Percentiles rank a stretch among this genome's conserved stretches.
Evolutionary conservation across 1,140 invertebrate species (phyloP).

Genomic region (Bombus vancouverensis): DNA sequence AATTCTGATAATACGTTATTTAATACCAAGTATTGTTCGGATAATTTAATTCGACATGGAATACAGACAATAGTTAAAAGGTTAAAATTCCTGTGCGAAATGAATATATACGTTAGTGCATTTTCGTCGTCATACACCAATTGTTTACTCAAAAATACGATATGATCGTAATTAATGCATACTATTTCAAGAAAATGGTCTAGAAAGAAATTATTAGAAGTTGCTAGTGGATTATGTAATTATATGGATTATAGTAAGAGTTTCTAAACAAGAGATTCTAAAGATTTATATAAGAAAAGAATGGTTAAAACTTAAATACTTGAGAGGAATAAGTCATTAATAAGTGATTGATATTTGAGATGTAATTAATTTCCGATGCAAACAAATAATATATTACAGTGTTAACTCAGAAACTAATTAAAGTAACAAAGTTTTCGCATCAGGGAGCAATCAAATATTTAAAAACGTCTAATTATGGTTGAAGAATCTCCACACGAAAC

Average conservation of each 20-base stretch:
- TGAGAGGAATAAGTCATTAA: not conserved
- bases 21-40: not conserved
- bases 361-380: not conserved
- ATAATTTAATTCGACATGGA: not conserved
- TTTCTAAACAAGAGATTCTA: too few species aligned
- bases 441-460: not conserved
- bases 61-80: not conserved
- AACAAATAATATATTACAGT: not conserved
- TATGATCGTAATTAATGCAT: too few species aligned
- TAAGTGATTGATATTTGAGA: not conserved
- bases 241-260: not conserved
- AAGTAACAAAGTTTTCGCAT: not conserved
- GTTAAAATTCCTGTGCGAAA: conserved; percentile 2
- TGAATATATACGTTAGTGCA: conserved; percentile 10
- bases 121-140: not conserved
- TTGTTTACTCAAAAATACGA: not conserved
- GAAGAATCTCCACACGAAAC: not conserved
- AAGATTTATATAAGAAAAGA: not conserved
- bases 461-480: not conserved
- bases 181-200: too few species aligned
- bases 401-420: not conserved
- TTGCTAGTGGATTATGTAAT: not conserved
- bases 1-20: not conserved
- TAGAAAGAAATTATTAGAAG: not conserved
- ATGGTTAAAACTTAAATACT: not conserved